Conservation (phyloP, 1,140 invertebrate genomes). For the Cylas formicarius region DNA sequence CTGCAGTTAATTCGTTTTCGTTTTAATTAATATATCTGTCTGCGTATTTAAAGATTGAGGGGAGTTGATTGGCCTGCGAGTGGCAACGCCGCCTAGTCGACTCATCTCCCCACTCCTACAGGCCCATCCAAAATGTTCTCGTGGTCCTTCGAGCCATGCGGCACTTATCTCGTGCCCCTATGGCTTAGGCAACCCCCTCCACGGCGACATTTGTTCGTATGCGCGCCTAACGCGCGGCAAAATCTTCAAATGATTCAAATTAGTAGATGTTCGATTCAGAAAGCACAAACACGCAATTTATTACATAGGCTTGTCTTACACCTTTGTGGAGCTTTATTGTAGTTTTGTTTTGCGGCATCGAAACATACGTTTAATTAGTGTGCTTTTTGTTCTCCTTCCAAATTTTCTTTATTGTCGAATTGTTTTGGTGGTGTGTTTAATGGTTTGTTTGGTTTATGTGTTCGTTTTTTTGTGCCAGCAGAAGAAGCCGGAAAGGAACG, state of each 20-base stretch:
- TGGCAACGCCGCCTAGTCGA: too few relatives aligned
- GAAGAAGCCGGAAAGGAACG: too few relatives aligned
- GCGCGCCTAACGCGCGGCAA: slow-evolving; percentile 25
- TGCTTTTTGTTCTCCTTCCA: not conserved
- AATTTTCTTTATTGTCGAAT: too few relatives aligned
- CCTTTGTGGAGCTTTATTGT: slow-evolving; percentile 4
- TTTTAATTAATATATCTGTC: too few relatives aligned
- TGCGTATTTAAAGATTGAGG: too few relatives aligned
- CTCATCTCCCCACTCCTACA: too few relatives aligned
- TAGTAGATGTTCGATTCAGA: slow-evolving; percentile 30
- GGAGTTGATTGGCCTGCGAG: too few relatives aligned
- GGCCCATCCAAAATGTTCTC: too few relatives aligned
- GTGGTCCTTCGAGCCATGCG: slow-evolving; percentile 12
- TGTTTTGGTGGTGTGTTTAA: too few relatives aligned
- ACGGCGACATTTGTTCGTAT: slow-evolving; percentile 7
- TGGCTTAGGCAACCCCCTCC: slow-evolving; percentile 26
- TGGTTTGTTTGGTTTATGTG: too few relatives aligned
- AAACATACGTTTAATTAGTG: slow-evolving; percentile 6
- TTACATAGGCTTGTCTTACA: slow-evolving; percentile 4
- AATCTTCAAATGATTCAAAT: slow-evolving; percentile 34
- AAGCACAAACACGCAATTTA: slow-evolving; percentile 27
- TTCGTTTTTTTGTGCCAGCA: too few relatives aligned
- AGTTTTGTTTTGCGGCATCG: slow-evolving; percentile 2
- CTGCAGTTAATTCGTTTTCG: too few relatives aligned
- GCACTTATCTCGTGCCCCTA: slow-evolving; percentile 27